Evolutionary conservation across 2,888 invertebrate species (phyloP).

Genomic region (Schizaphis graminum): DNA sequence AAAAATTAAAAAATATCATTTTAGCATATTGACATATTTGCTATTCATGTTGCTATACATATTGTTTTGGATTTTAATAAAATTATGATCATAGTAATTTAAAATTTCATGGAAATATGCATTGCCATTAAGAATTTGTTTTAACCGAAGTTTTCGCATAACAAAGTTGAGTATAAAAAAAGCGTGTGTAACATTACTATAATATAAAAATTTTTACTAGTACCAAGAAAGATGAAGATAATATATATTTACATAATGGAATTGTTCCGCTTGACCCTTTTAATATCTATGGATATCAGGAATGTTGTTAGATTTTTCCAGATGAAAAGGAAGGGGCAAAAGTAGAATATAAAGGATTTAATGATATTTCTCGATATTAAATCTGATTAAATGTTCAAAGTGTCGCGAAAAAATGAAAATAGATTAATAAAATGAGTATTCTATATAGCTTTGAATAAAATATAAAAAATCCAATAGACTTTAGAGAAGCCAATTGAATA

Average conservation of each 20-base stretch:
- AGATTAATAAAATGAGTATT: conserved; percentile 36
- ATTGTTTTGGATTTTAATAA: neutral
- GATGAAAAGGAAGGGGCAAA: conserved; percentile 24
- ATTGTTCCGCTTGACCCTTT: conserved; percentile 60
- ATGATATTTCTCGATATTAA: conserved; percentile 50
- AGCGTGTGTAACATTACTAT: neutral
- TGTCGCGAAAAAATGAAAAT: conserved; percentile 38
- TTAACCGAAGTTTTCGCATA: neutral
- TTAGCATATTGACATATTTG: neutral
- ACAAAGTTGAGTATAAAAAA: neutral
- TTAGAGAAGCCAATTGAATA: conserved; percentile 17
- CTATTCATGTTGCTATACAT: neutral
- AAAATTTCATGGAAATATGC: neutral
- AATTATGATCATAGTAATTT: neutral
- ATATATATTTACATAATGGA: conserved; percentile 45
- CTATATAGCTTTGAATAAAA: neutral
- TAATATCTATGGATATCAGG: conserved; percentile 31
- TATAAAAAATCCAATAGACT: neutral
- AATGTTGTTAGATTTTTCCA: conserved; percentile 48
- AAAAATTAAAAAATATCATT: neutral
- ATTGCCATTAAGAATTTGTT: neutral
- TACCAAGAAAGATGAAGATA: neutral
- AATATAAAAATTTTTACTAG: neutral
- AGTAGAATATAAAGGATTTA: neutral
- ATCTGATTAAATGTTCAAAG: conserved; percentile 57